Percentiles rank a stretch among this genome's conserved stretches.
Evolutionary conservation across 2,797 vertebrate species (phyloP).

Genomic region (Psittacula echo): DNA sequence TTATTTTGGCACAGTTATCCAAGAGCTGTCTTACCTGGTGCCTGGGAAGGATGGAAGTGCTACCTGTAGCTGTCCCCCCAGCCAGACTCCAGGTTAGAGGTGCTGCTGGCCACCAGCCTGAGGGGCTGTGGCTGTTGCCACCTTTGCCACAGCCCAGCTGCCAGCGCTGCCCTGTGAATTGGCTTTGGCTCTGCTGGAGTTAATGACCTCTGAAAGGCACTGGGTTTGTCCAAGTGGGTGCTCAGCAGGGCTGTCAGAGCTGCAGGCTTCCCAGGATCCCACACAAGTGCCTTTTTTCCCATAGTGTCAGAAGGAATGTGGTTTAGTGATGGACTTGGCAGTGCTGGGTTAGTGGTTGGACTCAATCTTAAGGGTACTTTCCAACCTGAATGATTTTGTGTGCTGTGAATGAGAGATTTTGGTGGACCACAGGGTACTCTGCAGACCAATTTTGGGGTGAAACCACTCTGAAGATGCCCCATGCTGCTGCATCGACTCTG

Average conservation of each 20-base stretch:
- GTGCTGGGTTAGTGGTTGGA: neutral
- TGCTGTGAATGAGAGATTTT: neutral
- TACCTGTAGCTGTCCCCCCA: neutral
- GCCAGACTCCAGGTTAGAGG: neutral
- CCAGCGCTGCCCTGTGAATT: neutral
- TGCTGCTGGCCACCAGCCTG: neutral
- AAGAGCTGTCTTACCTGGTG: neutral
- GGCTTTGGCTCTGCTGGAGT: neutral
- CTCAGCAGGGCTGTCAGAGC: neutral
- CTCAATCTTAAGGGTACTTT: neutral
- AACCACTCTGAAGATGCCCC: neutral
- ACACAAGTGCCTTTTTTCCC: fast-evolving
- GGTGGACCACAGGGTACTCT: fast-evolving
- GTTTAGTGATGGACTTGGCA: neutral
- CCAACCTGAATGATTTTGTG: neutral
- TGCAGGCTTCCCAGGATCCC: neutral
- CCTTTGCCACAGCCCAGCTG: neutral
- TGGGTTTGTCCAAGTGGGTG: neutral
- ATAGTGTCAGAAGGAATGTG: fast-evolving
- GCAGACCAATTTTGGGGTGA: neutral
- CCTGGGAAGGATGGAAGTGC: neutral
- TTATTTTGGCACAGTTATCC: neutral
- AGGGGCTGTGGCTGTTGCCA: neutral
- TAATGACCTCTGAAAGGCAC: neutral
- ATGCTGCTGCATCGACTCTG: fast-evolving